Percentiles rank a stretch among this genome's conserved stretches.
Evolutionary conservation across 2,113 vertebrate genomes (phyloP).

Genomic region (Tragulus kanchil): DNA sequence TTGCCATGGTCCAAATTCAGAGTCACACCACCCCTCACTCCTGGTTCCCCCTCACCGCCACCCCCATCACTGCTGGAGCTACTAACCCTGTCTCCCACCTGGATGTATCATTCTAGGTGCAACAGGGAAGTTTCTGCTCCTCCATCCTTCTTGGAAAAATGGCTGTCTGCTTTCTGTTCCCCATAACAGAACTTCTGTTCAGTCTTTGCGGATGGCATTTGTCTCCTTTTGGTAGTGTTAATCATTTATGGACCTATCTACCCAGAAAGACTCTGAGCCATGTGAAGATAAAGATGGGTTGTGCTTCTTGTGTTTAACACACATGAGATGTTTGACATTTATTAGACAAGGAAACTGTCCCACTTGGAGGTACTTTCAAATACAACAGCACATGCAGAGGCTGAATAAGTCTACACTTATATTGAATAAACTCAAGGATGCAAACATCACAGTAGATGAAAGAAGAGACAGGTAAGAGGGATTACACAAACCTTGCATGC

Average conservation of each 20-base stretch:
- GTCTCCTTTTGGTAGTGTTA: not conserved
- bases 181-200: not conserved
- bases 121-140: not conserved
- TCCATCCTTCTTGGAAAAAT: not conserved
- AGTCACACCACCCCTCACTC: not conserved
- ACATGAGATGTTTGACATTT: not conserved
- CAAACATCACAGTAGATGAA: not conserved
- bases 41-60: accelerated
- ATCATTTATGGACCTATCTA: not conserved
- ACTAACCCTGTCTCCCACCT: not conserved
- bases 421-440: not conserved
- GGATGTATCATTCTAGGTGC: not conserved
- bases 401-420: not conserved
- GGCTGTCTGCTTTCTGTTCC: not conserved
- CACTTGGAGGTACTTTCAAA: not conserved
- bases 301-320: not conserved
- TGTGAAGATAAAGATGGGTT: not conserved
- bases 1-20: not conserved
- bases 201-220: not conserved
- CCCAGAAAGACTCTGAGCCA: not conserved
- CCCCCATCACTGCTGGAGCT: not conserved
- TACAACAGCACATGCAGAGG: not conserved
- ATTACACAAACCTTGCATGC: not conserved
- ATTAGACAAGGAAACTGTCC: not conserved
- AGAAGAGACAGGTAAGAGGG: not conserved